Evolutionary conservation across 2,113 vertebrate species (phyloP), one percentile per base, ranked within the genome.

Genomic region (Gallinago paraguaiae): DNA sequence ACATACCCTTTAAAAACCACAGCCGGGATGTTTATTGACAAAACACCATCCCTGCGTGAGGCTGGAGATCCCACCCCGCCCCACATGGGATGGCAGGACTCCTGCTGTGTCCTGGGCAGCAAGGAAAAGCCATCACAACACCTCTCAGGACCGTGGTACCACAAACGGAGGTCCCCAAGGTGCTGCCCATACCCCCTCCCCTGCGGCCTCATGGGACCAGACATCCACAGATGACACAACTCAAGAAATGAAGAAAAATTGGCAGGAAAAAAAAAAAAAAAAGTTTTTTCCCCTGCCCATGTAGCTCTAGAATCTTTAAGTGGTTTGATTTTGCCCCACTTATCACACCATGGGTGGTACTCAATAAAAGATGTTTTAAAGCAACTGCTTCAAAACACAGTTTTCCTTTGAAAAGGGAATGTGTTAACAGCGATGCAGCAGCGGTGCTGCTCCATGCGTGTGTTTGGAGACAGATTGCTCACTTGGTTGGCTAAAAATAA

Each of bases 371-470:
- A 61, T 5, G 8, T 80, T 71, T 61, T 45, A 61, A 80, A 61
- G n/a, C 9, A 39, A n/a, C 31, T 25, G 37, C 74, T 90, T 68
- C 68, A 68, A 76, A 91, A 53, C 28, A 59, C 8, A 33, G 10
- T 18, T 59, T 60, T 27, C 51, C 70, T 86, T 80, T 78, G 54
- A 50, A 61, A 87, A 56, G n/a, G 25, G 46, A 33, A 17, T 6
- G 22, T 19, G 30, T 22, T 46, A 41, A n/a, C 3, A 13, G 45
- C 11, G 72, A 54, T 5, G 13, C 60, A 69, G 67, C 48, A 46
- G 57, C 4, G 0, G 27, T 0, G 37, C 56, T 61, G 46, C 68
- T 93, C 45, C 3, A 0, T 14, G 27, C 0, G 0, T 2, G 3
- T 17, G 23, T 64, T 31, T 27, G 17, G 46, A 63, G 72, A 33